A percentile compares a stretch with the other conserved stretches of the same genome.
phyloP scores from a whole-genome alignment of 2,797 vertebrate species.

The Xiphorhynchus erythropygius region DNA sequence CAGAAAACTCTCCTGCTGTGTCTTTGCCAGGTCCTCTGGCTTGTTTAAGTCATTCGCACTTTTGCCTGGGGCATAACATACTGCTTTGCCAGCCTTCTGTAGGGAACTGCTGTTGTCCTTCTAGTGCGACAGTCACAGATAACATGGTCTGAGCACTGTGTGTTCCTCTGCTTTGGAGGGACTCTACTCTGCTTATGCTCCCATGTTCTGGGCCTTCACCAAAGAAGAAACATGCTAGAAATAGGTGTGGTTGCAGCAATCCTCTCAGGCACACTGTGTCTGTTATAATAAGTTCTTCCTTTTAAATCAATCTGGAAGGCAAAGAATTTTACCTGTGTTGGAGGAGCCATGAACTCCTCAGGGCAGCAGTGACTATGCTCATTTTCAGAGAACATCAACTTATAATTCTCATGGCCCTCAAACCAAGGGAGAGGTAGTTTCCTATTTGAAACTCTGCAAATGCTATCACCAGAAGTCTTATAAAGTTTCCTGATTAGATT shows the following conservation, averaged over 20 bases:
- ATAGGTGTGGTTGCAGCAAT: neutral
- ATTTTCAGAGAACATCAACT: neutral
- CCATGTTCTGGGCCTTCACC: neutral
- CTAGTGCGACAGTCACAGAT: neutral
- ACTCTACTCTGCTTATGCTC: neutral
- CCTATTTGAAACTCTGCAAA: neutral
- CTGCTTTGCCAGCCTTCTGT: neutral
- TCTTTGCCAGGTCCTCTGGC: conserved; percentile 25
- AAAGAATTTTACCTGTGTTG: neutral
- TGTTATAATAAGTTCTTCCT: neutral
- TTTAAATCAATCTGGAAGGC: neutral
- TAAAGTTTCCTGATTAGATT: neutral
- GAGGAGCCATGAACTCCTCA: neutral
- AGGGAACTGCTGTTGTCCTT: neutral
- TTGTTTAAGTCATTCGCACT: neutral
- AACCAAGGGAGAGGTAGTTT: neutral
- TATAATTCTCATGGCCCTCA: neutral
- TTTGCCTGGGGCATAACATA: neutral
- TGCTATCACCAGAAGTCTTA: neutral
- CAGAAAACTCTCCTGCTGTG: neutral
- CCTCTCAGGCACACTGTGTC: neutral
- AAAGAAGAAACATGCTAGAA: neutral
- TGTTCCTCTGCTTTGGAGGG: neutral
- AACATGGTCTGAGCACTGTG: fast-evolving
- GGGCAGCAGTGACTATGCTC: neutral